Conservation (phyloP, 1,140 invertebrate genomes). For the Hyles euphorbiae region DNA sequence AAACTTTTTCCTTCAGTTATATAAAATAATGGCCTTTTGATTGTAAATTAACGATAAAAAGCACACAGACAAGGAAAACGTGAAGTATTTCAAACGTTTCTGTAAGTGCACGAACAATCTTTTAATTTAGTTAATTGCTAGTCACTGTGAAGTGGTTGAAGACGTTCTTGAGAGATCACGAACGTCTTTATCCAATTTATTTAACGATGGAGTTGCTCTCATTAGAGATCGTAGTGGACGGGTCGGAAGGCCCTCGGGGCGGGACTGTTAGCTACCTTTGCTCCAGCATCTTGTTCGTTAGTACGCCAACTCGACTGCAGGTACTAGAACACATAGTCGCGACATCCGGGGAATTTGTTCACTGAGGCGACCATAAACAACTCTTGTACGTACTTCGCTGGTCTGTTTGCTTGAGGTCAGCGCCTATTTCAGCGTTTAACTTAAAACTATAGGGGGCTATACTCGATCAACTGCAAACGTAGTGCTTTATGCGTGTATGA, state of each 20-base stretch:
- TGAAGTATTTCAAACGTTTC: conserved; percentile 49
- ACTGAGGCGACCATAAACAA: conserved; percentile 12
- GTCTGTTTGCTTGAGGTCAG: too few species aligned
- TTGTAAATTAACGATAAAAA: conserved; percentile 19
- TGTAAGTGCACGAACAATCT: conserved; percentile 66
- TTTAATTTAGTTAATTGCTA: conserved; percentile 74
- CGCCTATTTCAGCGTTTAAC: too few species aligned
- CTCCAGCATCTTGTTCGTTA: conserved; percentile 52
- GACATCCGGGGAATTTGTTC: too few species aligned
- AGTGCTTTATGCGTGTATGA: too few species aligned
- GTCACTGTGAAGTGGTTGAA: conserved; percentile 66
- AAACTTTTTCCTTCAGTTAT: neutral
- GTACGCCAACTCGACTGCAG: conserved; percentile 10
- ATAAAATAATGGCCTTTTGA: neutral
- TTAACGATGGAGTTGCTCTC: conserved; percentile 70
- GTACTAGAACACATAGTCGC: conserved; percentile 3
- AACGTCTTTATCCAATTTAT: conserved; percentile 75
- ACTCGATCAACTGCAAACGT: too few species aligned
- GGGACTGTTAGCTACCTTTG: conserved; percentile 41
- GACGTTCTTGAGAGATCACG: conserved; percentile 71
- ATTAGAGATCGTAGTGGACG: conserved; percentile 66
- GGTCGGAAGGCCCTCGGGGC: conserved; percentile 24
- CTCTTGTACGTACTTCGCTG: too few species aligned
- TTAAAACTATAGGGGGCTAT: too few species aligned
- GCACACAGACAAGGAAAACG: conserved; percentile 18